Evolutionary conservation across 2,888 invertebrate species (phyloP), one percentile per base, ranked within the genome.

Genomic region (Taphrorychus bicolor): DNA sequence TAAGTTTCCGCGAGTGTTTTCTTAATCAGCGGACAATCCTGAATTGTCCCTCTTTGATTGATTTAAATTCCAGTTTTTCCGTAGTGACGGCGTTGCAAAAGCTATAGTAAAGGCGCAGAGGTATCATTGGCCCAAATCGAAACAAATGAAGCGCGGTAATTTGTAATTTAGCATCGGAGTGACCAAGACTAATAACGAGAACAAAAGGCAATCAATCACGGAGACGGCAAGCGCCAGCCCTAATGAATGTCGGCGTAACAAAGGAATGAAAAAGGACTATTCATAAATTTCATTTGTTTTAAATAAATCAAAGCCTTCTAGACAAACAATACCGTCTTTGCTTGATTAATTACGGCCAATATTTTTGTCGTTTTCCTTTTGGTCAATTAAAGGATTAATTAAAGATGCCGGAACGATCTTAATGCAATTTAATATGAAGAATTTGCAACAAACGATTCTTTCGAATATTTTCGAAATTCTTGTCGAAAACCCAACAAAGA

Each of bases 1-100:
- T 75, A 79, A 80, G 78, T 81, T 80, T 81, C 78, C 78, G 80
- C 80, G 77, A 78, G 77, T 78, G 79, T 80, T 78, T 79, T 80
- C 77, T 79, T 79, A 79, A 80, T 80, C 79, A 79, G 77, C 71
- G 69, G 17, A 23, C 16, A 24, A 5, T 60, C 52, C 17, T 41
- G 21, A 14, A 14, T 19, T 32, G 32, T 32, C 32, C 51, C 51
- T 2, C 51, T 18, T 21, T 18, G 51, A 45, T 45, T 45, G 45
- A 45, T 45, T 45, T 45, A 45, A 45, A 17, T 45, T 17, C 11
- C 32, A 32, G 32, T 5, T 45, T 45, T 45, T 45, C 5, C 14
- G 5, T 17, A 14, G 14, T 45, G 14, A 16, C 14, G 45, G 45
- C 45, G 45, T 45, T 32, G 9, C 9, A 1, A 3, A 11, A 32